Conservation (phyloP, 2,888 invertebrate species). For the Eupithecia inturbata region DNA sequence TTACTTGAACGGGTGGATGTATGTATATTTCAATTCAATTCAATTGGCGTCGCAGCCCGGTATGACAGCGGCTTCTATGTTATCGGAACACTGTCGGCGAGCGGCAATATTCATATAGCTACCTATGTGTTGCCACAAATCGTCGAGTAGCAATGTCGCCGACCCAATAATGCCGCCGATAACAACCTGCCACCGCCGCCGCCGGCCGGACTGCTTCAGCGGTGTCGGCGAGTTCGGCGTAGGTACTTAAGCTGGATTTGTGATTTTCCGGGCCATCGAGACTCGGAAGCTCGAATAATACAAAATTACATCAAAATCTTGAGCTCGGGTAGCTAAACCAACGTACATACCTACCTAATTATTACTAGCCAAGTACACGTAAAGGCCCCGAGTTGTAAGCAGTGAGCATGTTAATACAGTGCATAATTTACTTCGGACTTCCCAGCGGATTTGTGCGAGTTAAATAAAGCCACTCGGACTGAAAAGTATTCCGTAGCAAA, state of each 20-base stretch:
- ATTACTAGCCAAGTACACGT: neutral
- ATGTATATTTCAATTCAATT: neutral
- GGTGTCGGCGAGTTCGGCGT: neutral
- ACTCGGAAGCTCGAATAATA: neutral
- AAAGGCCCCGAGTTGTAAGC: neutral
- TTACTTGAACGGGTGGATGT: too few relatives aligned
- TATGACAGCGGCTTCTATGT: neutral
- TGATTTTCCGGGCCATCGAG: too few relatives aligned
- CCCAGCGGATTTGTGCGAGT: constrained; percentile 9
- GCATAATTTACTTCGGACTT: constrained; percentile 11
- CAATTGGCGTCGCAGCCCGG: neutral
- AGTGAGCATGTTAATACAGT: neutral
- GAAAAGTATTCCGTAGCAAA: neutral
- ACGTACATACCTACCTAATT: neutral
- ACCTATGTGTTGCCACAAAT: neutral
- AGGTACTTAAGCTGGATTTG: too few relatives aligned
- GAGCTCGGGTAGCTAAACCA: neutral
- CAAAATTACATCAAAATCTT: neutral
- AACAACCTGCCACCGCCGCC: neutral
- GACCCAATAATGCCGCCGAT: neutral
- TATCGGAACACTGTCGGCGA: too few relatives aligned
- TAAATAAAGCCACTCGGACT: neutral
- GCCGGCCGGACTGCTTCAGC: neutral
- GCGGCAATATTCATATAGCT: neutral
- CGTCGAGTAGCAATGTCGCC: neutral